Base-by-base conservation (phyloP, 2,888 invertebrate species). In the Agapostemon virescens region DNA sequence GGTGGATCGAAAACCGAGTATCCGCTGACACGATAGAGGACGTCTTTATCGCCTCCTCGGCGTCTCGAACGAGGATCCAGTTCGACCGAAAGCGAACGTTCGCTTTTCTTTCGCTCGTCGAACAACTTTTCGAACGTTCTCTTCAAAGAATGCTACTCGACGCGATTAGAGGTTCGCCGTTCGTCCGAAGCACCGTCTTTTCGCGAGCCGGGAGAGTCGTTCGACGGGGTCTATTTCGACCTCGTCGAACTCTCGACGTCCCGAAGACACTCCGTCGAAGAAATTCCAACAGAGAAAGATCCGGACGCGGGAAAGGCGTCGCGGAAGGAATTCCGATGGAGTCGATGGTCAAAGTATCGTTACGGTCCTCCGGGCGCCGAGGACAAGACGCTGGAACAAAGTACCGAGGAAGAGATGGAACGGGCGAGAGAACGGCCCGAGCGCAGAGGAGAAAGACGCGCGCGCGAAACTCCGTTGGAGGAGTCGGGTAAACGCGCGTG, bases 11-110 rank as follows among this genome's bases (percentile, higher is more conserved):
- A n/a, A n/a, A 4, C 49, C 49, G 49, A 49, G n/a, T 49, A 49
- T 49, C n/a, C 49, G 49, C 49, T n/a, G 49, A 49, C 49, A n/a
- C 49, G 49, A n/a, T n/a, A n/a, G 49, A n/a, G n/a, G 49, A 49
- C 49, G 49, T 49, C 49, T 49, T n/a, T 49, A 49, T 49, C 49
- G n/a, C n/a, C 49, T 49, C n/a, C n/a, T n/a, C n/a, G n/a, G n/a
- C n/a, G n/a, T n/a, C n/a, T n/a, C n/a, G n/a, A 38, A 38, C 11
- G 38, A 38, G 38, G 38, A 1, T 38, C 1, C 38, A 9, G 38
- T 38, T 38, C 38, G 38, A 38, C 38, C 38, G 38, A 11, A 38
- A 0, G 49, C 9, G 49, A 5, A n/a, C n/a, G 49, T 49, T 49
- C 11, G 49, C 49, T 49, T n/a, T n/a, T 2, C 42, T 20, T 45